Evolutionary conservation across 1,140 invertebrate genomes (phyloP), one percentile per base, ranked within the genome.

Genomic region (Monomorium pharaonis): DNA sequence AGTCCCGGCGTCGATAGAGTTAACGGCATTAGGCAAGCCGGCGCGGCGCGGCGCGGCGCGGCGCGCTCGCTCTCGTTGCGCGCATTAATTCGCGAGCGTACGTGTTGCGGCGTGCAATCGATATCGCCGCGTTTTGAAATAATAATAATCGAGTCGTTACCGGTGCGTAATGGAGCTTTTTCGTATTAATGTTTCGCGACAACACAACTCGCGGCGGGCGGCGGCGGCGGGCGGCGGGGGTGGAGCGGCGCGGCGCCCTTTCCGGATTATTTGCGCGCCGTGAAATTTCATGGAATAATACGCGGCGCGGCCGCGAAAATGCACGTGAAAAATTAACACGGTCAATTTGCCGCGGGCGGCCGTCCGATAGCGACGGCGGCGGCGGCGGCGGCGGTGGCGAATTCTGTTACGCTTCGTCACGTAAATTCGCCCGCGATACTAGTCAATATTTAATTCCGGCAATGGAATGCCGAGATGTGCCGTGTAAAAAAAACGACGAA

Each of bases 261-360:
- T 85, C 83, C 83, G 89, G 84, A 91, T 83, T 92, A 91, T 92
- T 89, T 91, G 91, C 88, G 81, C 84, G 88, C 89, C 89, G 89
- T 88, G 88, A 86, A 89, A 89, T 89, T 89, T 80, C 87, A 89
- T 89, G 88, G 76, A 89, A 89, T 88, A 89, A 89, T 89, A 89
- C 87, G 88, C 63, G 62, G 47, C 30, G 77, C 77, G 76, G 87
- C 80, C 88, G 84, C 78, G 88, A 89, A 89, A 89, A 89, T 89
- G 88, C 88, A 89, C 70, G 87, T 89, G 87, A 89, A 89, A 89
- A 89, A 89, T 89, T 89, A 89, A 89, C 88, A 89, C 88, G 80
- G 84, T 85, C 88, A 89, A 89, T 89, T 89, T 89, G 87, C 88
- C 87, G 87, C 76, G 87, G 87, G 88, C 78, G 37, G 24, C 12